Evolutionary conservation across 2,113 vertebrate species (phyloP), one percentile per base, ranked within the genome.

Genomic region (Callospermophilus lateralis): DNA sequence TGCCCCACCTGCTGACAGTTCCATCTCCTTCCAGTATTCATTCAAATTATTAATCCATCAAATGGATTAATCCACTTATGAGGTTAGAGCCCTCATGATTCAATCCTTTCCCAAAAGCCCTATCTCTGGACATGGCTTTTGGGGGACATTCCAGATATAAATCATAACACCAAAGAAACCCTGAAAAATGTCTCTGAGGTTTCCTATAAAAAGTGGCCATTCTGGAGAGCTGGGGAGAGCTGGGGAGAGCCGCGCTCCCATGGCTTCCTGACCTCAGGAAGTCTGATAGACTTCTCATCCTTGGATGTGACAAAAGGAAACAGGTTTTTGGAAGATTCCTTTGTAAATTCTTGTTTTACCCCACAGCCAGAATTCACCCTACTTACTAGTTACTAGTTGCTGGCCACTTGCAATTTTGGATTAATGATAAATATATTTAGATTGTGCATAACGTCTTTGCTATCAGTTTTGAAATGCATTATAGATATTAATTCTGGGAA

Each of bases 291-390:
- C 30, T 28, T 15, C 17, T 74, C 48, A 84, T 26, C 7, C 4
- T 48, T 26, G 24, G 7, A 65, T 32, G 26, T 37, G 58, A 51
- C n/a, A 22, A 45, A 85, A 70, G 70, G 55, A 68, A 73, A 17
- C 63, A 58, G 72, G n/a, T 37, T 13, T 34, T 45, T 80, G n/a
- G n/a, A 51, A 45, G n/a, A 63, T 84, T 61, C 6, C 65, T 79
- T 73, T 73, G 20, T 34, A 42, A 91, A 68, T 91, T n/a, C 19
- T 96, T 90, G 53, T 88, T 93, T 84, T 72, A 91, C 61, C 39
- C 17, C 48, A 89, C n/a, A 89, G 20, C 7, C 39, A 84, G 78
- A 83, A 61, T 84, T 91, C 65, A 80, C 58, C 13, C 39, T 37
- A 34, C 30, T 77, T 63, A 67, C 32, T 37, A 63, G 78, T 73